Evolutionary conservation across 2,797 vertebrate genomes (phyloP), one percentile per base, ranked within the genome.

Genomic region (Hemitrygon akajei): DNA sequence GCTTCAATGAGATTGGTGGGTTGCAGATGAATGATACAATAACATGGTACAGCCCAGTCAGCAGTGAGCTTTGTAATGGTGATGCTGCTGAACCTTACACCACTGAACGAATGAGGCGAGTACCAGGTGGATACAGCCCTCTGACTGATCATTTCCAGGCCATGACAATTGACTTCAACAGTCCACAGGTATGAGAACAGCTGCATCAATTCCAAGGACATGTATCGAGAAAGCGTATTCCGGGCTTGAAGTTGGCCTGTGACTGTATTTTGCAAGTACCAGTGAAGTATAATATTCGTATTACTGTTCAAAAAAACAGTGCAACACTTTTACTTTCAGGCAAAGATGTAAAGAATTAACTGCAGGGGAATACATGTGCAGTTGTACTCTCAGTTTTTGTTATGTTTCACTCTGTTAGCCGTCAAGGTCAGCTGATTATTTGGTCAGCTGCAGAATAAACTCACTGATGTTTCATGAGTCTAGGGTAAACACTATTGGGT

Each of bases 1-100:
- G 95, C 94, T 95, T 95, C 25, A 96, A 96, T 12, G 97, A 98
- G 58, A 95, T 98, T 94, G 98, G 98, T 94, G 96, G 97, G 81
- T 95, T 99, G 76, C 95, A 76, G 94, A 95, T 99, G 95, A 95
- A 97, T 82, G 94, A 95, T 80, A 96, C 96, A 14, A 97, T 98
- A 94, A 96, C 96, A 93, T 98, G 99, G 94, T 97, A 96, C 47
- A 99, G 99, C 95, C 98, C 97, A 0, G 97, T 98, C 0, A 97
- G 95, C 0, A 97, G 96, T 95, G 96, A 95, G 94, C 94, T 95
- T 11, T 97, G 97, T 94, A 95, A 96, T 0, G 98, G 98, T 86
- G 98, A 99, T 94, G 96, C 97, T 75, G 94, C 97, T 22, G 98
- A 99, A 95, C 99, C 99, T n/a, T 99, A 99, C 95, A 99, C 98